Conservation (phyloP, 2,113 vertebrate genomes). For the Hassar affinis region DNA sequence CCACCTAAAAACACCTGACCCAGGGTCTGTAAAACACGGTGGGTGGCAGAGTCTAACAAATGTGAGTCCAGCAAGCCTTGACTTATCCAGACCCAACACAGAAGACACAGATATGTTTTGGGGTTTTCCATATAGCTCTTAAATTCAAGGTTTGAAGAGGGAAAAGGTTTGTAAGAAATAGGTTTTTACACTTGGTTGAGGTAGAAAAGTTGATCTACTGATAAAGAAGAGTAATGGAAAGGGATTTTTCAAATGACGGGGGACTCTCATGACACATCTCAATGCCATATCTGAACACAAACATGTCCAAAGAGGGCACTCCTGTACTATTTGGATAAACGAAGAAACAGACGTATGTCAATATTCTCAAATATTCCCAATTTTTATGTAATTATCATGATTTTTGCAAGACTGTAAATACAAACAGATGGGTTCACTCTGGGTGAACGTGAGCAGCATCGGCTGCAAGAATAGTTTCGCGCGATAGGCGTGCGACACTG, state of each 20-base stretch:
- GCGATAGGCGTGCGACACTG: too few species aligned
- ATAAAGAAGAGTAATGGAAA: background rate
- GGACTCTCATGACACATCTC: background rate
- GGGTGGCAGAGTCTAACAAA: background rate
- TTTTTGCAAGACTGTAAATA: background rate
- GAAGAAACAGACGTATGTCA: background rate
- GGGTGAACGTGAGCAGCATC: too few species aligned
- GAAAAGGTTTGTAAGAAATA: too few species aligned
- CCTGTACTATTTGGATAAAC: background rate
- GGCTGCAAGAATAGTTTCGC: too few species aligned
- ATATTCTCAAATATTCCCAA: background rate
- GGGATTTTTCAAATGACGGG: background rate
- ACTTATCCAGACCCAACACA: background rate
- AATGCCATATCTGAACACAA: background rate
- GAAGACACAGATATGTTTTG: background rate
- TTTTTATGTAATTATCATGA: background rate
- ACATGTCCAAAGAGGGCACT: background rate
- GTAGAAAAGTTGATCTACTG: background rate
- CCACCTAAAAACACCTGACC: slow-evolving; percentile 37
- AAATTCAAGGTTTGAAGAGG: too few species aligned
- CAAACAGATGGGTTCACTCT: too few species aligned
- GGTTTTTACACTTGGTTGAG: background rate
- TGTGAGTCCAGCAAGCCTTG: background rate
- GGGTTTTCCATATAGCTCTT: background rate
- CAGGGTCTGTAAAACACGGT: background rate